Evolutionary conservation across 1,140 invertebrate genomes (phyloP), one percentile per base, ranked within the genome.

Genomic region (Meteorus sp.): DNA sequence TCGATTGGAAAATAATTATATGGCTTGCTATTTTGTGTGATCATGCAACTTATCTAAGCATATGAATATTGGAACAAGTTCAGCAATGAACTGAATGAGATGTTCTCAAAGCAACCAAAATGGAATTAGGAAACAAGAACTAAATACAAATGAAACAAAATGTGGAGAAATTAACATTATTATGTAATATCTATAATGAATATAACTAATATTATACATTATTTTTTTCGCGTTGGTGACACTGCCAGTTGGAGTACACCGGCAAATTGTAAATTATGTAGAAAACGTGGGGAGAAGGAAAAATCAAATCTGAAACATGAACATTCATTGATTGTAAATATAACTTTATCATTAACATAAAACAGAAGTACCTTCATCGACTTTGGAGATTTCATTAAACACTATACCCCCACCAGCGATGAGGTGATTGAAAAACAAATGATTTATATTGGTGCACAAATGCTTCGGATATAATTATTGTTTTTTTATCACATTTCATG

Each of bases 321-420:
- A 54, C 22, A 74, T 63, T 69, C 60, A 74, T 69, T 76, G 64
- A 74, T 63, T 77, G 75, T 77, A 77, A 77, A 77, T 77, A 77
- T 76, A 77, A 73, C 72, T 77, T 77, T 76, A 77, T 75, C 75
- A 77, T 75, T 75, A 77, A 77, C 74, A 74, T 69, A 75, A 62
- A 60, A 47, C 44, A 70, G n/a, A n/a, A n/a, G n/a, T n/a, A n/a
- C n/a, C n/a, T 65, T 66, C 66, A 70, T 70, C 66, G 64, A 69
- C 70, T 48, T 53, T 62, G 8, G 20, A 45, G 17, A 44, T 29
- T n/a, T 22, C n/a, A 11, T 50, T 58, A 29, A 29, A 5, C 9
- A 29, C 9, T 29, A 29, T 29, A 5, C 4, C 9, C 27, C 3
- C 20, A 19, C 22, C 44, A n/a, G 25, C 22, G 31, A 29, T 27